Evolutionary conservation across 2,113 vertebrate species (phyloP), one percentile per base, ranked within the genome.

Genomic region (Lamprologus ornatipinnis): DNA sequence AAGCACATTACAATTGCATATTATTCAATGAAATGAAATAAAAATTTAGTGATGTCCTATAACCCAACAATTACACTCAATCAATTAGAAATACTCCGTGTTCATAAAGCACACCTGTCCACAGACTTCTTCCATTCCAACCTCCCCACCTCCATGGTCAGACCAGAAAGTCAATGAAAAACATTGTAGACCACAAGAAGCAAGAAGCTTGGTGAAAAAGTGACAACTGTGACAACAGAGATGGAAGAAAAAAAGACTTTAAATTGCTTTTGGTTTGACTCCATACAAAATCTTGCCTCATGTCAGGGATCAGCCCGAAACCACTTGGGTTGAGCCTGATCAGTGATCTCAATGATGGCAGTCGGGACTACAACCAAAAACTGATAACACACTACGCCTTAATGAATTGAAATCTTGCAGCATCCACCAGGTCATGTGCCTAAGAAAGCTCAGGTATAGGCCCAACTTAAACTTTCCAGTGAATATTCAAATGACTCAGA

Each of bases 301-400:
- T 19, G 15, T 63, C 31, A 12, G 31, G 31, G 17, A 35, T 63
- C 58, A 63, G 31, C 58, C 2, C 0, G 3, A 35, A 7, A 63
- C 58, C 2, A 0, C 31, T 35, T 11, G 31, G 9, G 17, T 2
- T 3, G 31, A 35, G 15, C 17, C 58, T 63, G 0, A 63, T 63
- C 58, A 35, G 17, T n/a, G 58, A 63, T 63, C 58, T 4, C 31
- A 35, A 63, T 35, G 17, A 63, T 35, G 58, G 31, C 58, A 63
- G 31, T 35, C 0, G 31, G 31, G 58, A 63, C 58, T n/a, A 35
- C 31, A 63, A 33, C 31, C 58, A 63, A n/a, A 35, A 35, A 63
- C 58, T 35, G 58, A 63, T 35, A 1, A n/a, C 31, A 63, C 31
- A 2, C 31, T n/a, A 63, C 9, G 4, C 9, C 58, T 35, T 35